phyloP scores from a whole-genome alignment of 2,888 invertebrate genomes.

The Artemia sinica region DNA sequence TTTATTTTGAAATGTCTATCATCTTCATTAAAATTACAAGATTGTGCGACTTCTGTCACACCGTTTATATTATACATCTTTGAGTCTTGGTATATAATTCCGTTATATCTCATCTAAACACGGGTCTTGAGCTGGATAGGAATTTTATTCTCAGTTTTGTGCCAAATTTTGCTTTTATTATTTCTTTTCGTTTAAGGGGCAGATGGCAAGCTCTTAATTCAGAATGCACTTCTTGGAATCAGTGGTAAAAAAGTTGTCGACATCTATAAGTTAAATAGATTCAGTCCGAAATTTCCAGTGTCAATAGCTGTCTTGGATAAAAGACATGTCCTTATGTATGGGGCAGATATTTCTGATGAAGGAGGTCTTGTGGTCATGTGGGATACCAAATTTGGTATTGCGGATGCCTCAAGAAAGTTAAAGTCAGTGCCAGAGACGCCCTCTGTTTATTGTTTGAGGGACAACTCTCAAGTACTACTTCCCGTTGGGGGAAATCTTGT shows the following conservation, averaged over 20 bases:
- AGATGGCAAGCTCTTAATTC: neutral
- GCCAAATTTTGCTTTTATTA: too few relatives aligned
- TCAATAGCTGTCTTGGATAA: slow-evolving; percentile 2
- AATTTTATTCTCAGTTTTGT: too few relatives aligned
- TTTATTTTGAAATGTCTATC: too few relatives aligned
- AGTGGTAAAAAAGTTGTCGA: neutral
- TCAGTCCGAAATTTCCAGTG: neutral
- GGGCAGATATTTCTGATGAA: neutral
- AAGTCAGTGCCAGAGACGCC: neutral
- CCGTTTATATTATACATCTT: too few relatives aligned
- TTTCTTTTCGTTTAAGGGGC: neutral
- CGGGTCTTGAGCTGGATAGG: too few relatives aligned
- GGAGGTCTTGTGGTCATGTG: slow-evolving; percentile 10
- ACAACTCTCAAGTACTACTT: slow-evolving; percentile 7
- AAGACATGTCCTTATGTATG: slow-evolving; percentile 5
- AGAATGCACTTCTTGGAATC: neutral
- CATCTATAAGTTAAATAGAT: neutral
- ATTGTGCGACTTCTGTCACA: too few relatives aligned
- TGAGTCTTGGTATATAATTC: too few relatives aligned
- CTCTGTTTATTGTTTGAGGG: slow-evolving; percentile 2
- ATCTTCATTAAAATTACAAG: too few relatives aligned
- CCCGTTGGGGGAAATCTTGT: neutral
- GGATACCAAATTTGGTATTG: slow-evolving; percentile 11
- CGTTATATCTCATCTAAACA: too few relatives aligned
- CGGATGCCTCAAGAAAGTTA: neutral